Evolutionary conservation across 2,888 invertebrate genomes (phyloP).

Genomic region (Exephanes ischioxanthus): DNA sequence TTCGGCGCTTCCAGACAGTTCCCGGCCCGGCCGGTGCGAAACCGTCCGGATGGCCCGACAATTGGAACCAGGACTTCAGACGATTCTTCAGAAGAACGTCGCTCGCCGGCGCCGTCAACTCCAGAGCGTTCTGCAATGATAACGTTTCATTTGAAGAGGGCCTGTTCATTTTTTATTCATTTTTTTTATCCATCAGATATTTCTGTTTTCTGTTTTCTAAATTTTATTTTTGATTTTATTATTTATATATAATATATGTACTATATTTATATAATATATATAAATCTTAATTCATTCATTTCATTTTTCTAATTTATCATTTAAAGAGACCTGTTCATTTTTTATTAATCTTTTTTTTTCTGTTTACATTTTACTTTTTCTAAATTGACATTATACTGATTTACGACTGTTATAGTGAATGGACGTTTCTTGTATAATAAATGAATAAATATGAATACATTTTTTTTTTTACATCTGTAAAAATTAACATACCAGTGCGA

Average conservation of each 20-base stretch:
- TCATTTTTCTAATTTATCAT: not conserved
- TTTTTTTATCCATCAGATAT: not conserved
- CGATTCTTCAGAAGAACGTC: conserved; percentile 92
- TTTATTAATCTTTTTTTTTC: not conserved
- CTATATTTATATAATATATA: too few species aligned
- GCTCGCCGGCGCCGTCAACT: conserved; percentile 95
- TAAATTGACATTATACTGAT: not conserved
- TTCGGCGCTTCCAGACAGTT: conserved; percentile 96
- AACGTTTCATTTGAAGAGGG: not conserved
- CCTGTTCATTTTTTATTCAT: not conserved
- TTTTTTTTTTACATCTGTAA: not conserved
- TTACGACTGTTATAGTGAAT: not conserved
- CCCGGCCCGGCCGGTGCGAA: conserved; percentile 97
- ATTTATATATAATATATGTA: too few species aligned
- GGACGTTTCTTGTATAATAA: not conserved
- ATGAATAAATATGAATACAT: not conserved
- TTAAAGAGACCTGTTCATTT: not conserved
- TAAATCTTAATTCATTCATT: too few species aligned
- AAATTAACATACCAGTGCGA: conserved; percentile 80
- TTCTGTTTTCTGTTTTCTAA: too few species aligned
- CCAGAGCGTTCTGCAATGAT: conserved; percentile 92
- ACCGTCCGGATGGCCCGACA: conserved; percentile 96
- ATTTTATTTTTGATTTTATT: too few species aligned
- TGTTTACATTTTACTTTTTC: not conserved
- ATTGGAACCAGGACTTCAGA: conserved; percentile 92